A percentile compares a stretch with the other conserved stretches of the same genome.
These are phyloP conservation scores for Enteromius fasciolatus DNA, from an alignment of 2,797 vertebrate genomes.

Conservation along the genomic window DNA sequence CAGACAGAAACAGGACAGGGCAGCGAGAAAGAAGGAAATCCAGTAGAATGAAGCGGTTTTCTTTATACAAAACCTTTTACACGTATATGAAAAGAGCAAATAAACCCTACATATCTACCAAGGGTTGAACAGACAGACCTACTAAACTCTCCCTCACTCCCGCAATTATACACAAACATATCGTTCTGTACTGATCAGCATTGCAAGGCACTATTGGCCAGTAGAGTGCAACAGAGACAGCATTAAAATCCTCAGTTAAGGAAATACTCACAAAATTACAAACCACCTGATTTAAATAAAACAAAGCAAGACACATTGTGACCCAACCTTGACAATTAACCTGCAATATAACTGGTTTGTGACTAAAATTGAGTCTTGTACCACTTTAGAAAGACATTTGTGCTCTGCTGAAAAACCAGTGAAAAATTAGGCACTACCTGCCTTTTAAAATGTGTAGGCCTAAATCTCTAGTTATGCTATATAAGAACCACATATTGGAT, in stretches of 20 bases:
- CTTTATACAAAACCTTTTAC: conserved; percentile 46
- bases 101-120: conserved; percentile 24
- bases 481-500: background rate
- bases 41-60: conserved; percentile 12
- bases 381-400: background rate
- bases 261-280: conserved; percentile 12
- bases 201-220: background rate
- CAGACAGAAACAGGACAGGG: background rate
- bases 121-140: background rate
- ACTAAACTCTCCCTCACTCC: conserved; percentile 8
- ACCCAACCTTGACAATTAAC: too few species aligned
- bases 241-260: background rate
- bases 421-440: background rate
- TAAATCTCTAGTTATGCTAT: background rate
- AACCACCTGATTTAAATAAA: background rate
- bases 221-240: background rate
- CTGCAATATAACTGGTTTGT: background rate
- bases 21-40: conserved; percentile 17
- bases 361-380: background rate
- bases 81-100: conserved; percentile 59
- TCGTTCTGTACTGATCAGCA: background rate
- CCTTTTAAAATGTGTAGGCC: background rate
- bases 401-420: background rate
- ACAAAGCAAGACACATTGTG: background rate
- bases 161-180: background rate